Percentiles rank a stretch among this genome's conserved stretches.
phyloP scores from a whole-genome alignment of 2,113 vertebrate species.

The mouse (Mus musculus) region GRCm39 chr2:151569501-151570000 shows the following conservation, averaged over 20 bases:
- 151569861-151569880: neutral
- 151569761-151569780: slow-evolving; percentile 29
- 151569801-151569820: slow-evolving; percentile 28
- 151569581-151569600: slow-evolving; percentile 16
- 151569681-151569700: slow-evolving; percentile 59
- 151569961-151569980: neutral
- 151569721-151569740: slow-evolving; percentile 38
- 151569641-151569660: slow-evolving; percentile 62
- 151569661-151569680: slow-evolving; percentile 51
- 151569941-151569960: neutral
- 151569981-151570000: neutral
- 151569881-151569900: neutral
- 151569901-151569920: neutral
- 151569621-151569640: slow-evolving; percentile 39
- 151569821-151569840: slow-evolving; percentile 22
- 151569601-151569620: slow-evolving; percentile 39
- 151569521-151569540: slow-evolving; percentile 49
- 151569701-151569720: neutral
- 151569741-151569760: slow-evolving; percentile 44
- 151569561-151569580: slow-evolving; percentile 4
- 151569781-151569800: slow-evolving; percentile 55
- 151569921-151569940: neutral
- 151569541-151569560: neutral
- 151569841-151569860: neutral
- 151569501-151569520: neutral